Evolutionary conservation across 1,140 invertebrate genomes (phyloP).

Genomic region (Hydropsyche tenuis): DNA sequence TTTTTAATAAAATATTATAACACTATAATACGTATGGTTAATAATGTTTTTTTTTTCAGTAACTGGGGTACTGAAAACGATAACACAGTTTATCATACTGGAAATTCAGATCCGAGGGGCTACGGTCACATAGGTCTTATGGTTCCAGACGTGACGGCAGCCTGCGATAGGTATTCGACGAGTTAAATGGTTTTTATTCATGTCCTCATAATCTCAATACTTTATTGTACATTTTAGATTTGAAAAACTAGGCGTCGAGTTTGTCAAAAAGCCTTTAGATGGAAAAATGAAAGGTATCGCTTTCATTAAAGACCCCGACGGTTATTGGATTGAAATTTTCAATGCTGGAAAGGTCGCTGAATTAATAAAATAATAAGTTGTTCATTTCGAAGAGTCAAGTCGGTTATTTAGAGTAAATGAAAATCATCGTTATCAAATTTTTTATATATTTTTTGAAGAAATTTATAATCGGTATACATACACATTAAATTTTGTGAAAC

Average conservation of each 20-base stretch:
- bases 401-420: background rate
- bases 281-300: constrained; percentile 94
- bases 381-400: background rate
- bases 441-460: constrained; percentile 7
- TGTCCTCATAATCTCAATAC: constrained; percentile 1
- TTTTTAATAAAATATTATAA: background rate
- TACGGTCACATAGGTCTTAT: constrained; percentile 92
- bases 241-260: constrained; percentile 84
- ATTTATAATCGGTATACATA: background rate
- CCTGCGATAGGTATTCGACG: constrained; percentile 69
- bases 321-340: constrained; percentile 96
- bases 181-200: constrained; percentile 11
- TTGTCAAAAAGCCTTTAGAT: constrained; percentile 88
- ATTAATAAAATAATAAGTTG: background rate
- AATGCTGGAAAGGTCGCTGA: constrained; percentile 58
- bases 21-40: background rate
- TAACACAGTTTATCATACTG: constrained; percentile 84
- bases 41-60: constrained; percentile 66
- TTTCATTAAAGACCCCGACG: constrained; percentile 94
- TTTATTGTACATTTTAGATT: constrained; percentile 66
- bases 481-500: constrained; percentile 1
- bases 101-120: constrained; percentile 88
- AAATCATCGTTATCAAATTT: constrained; percentile 9
- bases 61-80: constrained; percentile 95
- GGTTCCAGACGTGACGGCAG: constrained; percentile 86